These are phyloP conservation scores for Yponomeuta malinellus DNA, from an alignment of 2,888 invertebrate species.

Conservation along the genomic window DNA sequence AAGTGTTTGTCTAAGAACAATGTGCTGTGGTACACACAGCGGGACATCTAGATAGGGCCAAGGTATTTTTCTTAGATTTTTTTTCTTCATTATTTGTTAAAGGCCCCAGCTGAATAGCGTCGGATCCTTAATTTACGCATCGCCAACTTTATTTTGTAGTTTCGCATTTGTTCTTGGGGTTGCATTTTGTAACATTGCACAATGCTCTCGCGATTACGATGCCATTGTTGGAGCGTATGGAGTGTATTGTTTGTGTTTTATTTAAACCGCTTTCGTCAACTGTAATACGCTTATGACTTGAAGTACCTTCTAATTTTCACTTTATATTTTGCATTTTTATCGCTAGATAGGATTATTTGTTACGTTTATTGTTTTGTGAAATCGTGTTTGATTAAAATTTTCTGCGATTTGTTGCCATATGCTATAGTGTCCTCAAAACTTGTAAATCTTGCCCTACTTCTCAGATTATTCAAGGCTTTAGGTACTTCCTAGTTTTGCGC, in stretches of 20 bases:
- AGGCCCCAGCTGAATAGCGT: constrained; percentile 57
- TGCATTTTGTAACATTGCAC: constrained; percentile 61
- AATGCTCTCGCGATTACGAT: constrained; percentile 26
- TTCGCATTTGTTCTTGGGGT: constrained; percentile 60
- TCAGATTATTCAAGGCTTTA: no score
- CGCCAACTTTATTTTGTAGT: constrained; percentile 65
- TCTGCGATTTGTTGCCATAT: no score
- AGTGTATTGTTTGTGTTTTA: constrained; percentile 2
- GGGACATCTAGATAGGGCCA: constrained; percentile 66
- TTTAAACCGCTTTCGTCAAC: constrained; percentile 18
- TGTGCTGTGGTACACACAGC: constrained; percentile 66
- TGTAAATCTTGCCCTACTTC: no score
- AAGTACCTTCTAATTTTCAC: not conserved
- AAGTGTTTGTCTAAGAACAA: constrained; percentile 75
- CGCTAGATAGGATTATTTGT: no score
- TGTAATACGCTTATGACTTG: not conserved
- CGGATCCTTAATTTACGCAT: constrained; percentile 72
- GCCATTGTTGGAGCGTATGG: constrained; percentile 7
- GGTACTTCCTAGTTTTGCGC: no score
- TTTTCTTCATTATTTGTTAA: constrained; percentile 57
- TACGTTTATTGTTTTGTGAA: no score
- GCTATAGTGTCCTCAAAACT: no score
- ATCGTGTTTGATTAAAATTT: no score
- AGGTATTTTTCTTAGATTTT: constrained; percentile 50
- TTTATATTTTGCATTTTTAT: no score